These are phyloP conservation scores for Rallus limicola DNA, from an alignment of 2,113 vertebrate genomes.

Conservation along the genomic window DNA sequence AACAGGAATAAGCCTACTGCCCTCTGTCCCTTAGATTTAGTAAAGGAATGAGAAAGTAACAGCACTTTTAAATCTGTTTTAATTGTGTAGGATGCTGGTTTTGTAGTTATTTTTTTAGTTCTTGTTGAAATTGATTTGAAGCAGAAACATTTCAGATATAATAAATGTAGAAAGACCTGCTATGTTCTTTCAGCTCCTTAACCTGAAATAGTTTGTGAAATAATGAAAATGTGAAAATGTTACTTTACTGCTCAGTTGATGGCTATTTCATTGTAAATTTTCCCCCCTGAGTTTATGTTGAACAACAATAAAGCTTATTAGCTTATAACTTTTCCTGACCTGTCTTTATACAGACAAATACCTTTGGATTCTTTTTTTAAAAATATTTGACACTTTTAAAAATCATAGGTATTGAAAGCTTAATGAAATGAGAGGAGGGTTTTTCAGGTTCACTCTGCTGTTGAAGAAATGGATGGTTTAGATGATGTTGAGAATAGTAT, in stretches of 20 bases:
- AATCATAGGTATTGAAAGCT: not conserved
- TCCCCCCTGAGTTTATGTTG: not conserved
- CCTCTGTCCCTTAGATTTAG: not conserved
- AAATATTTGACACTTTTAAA: not conserved
- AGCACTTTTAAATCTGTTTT: not conserved
- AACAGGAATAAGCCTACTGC: not conserved
- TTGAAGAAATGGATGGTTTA: conserved; percentile 94
- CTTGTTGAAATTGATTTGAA: not conserved
- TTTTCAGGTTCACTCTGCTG: conserved; percentile 88
- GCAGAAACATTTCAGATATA: not conserved
- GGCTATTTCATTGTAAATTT: not conserved
- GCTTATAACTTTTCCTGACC: not conserved
- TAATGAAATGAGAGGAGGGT: not conserved
- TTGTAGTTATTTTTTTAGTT: not conserved
- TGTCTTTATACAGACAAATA: not conserved
- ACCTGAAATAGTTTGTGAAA: not conserved
- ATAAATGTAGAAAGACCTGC: not conserved
- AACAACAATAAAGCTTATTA: not conserved
- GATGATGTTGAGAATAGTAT: conserved; percentile 97
- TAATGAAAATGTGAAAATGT: not conserved
- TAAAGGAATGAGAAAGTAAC: not conserved
- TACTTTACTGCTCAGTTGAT: not conserved
- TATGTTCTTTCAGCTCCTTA: not conserved
- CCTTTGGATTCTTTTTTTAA: not conserved
- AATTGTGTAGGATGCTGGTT: not conserved